Evolutionary conservation across 2,888 invertebrate genomes (phyloP).

Genomic region (Caenorhabditis sp.): DNA sequence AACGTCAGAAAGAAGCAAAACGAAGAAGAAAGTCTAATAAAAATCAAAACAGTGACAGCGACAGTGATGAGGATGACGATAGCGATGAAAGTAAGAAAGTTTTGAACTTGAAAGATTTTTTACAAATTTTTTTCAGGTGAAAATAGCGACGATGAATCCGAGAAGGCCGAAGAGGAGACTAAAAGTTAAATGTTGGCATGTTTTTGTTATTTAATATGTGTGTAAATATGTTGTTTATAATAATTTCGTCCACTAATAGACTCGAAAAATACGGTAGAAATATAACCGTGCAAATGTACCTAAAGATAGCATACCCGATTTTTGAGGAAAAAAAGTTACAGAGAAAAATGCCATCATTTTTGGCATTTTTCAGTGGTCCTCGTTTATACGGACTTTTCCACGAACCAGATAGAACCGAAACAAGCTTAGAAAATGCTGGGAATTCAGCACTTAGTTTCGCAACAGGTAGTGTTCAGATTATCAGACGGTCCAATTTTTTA

Average conservation of each 20-base stretch:
- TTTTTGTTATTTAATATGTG: neutral
- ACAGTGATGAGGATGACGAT: constrained; percentile 29
- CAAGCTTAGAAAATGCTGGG: constrained; percentile 34
- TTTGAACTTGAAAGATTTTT: neutral
- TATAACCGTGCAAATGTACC: no score
- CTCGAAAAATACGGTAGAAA: no score
- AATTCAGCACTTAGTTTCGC: constrained; percentile 19
- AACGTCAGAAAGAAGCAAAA: constrained; percentile 48
- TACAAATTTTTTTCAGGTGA: constrained; percentile 8
- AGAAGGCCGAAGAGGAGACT: constrained; percentile 12
- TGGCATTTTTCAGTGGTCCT: constrained; percentile 38
- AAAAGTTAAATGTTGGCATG: constrained; percentile 15
- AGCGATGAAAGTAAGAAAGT: constrained; percentile 8
- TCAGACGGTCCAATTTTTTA: constrained; percentile 4
- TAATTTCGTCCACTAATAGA: neutral
- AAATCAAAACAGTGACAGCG: constrained; percentile 26
- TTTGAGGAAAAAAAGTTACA: neutral
- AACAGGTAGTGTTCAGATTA: no score
- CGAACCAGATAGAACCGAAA: constrained; percentile 15
- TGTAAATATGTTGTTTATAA: neutral
- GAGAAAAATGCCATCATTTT: constrained; percentile 31
- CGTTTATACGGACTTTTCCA: constrained; percentile 45
- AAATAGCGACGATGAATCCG: constrained; percentile 8
- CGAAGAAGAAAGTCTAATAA: constrained; percentile 45
- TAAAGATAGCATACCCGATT: no score